Evolutionary conservation across 2,888 invertebrate species (phyloP).

Genomic region (Orthonychiurus folsomi): DNA sequence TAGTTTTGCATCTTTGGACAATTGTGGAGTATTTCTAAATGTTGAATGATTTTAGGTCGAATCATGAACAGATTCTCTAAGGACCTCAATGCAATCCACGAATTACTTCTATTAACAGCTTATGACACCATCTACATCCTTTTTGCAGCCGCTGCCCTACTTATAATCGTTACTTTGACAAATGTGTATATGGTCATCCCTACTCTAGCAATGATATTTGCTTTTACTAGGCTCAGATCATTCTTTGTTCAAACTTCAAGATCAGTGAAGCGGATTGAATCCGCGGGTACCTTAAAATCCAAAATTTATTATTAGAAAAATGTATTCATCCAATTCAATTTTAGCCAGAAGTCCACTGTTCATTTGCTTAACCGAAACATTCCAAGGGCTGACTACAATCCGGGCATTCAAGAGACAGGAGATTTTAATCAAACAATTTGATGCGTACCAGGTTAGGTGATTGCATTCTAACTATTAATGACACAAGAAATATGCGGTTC

Average conservation of each 20-base stretch:
- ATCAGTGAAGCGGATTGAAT: constrained; percentile 57
- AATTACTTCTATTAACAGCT: constrained; percentile 58
- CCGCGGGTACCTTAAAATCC: constrained; percentile 43
- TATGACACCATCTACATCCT: constrained; percentile 53
- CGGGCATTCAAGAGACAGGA: constrained; percentile 75
- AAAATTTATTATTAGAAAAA: not conserved
- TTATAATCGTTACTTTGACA: constrained; percentile 45
- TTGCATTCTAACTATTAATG: not conserved
- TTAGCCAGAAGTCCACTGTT: constrained; percentile 86
- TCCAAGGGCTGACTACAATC: constrained; percentile 84
- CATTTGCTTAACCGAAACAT: constrained; percentile 76
- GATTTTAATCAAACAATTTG: constrained; percentile 65
- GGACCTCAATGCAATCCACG: constrained; percentile 70
- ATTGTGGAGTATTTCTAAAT: too few relatives aligned
- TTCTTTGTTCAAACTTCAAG: constrained; percentile 72
- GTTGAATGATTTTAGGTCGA: constrained; percentile 49
- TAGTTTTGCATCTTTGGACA: too few relatives aligned
- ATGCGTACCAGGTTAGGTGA: constrained; percentile 56
- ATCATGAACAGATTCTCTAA: constrained; percentile 76
- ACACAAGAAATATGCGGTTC: not conserved
- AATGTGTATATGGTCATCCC: constrained; percentile 46
- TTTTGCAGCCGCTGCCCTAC: constrained; percentile 52
- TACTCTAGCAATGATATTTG: constrained; percentile 57
- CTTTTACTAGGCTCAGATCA: constrained; percentile 65
- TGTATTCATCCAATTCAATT: constrained; percentile 18